Base-by-base conservation (phyloP, 1,140 invertebrate species). In the Neodiprion lecontei region DNA sequence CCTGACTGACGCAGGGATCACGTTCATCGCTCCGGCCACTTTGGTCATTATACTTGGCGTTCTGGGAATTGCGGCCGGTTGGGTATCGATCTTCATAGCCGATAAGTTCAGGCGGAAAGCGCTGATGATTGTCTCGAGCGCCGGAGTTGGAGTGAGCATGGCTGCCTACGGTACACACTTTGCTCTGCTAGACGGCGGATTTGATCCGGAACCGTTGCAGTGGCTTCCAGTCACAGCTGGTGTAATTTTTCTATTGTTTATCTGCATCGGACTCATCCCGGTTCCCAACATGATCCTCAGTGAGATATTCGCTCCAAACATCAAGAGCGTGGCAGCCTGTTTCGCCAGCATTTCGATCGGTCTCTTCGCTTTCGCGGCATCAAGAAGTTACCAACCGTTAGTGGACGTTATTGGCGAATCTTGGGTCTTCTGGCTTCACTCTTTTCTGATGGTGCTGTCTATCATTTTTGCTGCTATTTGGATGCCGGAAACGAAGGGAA, bases 401-500 rank as follows among this genome's bases (percentile, higher is more conserved):
- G 84, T 89, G 69, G 89, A 91, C 76, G 77, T 85, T 7, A 89
- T 93, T 21, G 90, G 91, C 14, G 91, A 92, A 28, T 92, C 95
- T 83, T 92, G 91, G 72, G 91, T 93, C 61, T 96, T 95, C 86
- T 94, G 91, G 89, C 84, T 93, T 11, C 97, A 97, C 84, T 89
- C 93, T 0, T 85, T 91, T 9, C 90, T 93, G 78, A 94, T 93
- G 40, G 78, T 92, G 0, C 67, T 92, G 3, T 90, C 93, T 9
- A 81, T 92, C 1, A 72, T 93, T 17, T 95, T 93, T 80, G 90
- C 93, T 67, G 85, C 92, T 28, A 85, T 90, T 5, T 89, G 90
- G 66, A 88, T 96, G 23, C 94, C 95, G 0, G 95, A 97, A 87
- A 97, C 95, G 0, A 96, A 96, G 86, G 94, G 94, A 11, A 95